phyloP scores from a whole-genome alignment of 1,140 invertebrate species.

The Periplaneta americana region DNA sequence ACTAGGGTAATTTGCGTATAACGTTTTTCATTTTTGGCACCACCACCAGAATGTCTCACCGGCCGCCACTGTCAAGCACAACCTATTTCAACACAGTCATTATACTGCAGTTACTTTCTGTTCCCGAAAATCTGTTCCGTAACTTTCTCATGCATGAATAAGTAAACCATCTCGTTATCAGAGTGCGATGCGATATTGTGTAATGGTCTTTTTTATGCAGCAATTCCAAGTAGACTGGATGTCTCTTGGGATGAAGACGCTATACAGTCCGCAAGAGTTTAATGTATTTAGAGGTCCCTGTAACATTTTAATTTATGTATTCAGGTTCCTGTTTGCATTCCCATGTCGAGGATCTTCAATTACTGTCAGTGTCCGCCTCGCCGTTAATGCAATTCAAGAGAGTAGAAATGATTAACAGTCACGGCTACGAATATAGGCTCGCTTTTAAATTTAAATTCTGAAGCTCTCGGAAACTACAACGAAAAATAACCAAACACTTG shows the following conservation, averaged over 20 bases:
- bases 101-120: no score
- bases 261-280: not conserved
- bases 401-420: not conserved
- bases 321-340: constrained; percentile 12
- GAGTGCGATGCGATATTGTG: no score
- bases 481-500: not conserved
- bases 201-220: not conserved
- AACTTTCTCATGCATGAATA: no score
- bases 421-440: not conserved
- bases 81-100: no score
- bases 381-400: not conserved
- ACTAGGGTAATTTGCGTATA: no score
- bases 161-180: no score
- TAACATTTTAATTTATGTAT: not conserved
- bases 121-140: no score
- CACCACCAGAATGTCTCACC: no score
- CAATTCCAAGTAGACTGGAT: not conserved
- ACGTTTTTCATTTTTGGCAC: no score
- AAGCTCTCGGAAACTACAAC: not conserved
- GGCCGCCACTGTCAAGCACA: no score
- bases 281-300: not conserved
- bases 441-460: not conserved
- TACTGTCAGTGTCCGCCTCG: not conserved
- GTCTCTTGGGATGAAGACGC: not conserved
- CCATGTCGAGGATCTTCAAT: no score